Evolutionary conservation across 1,140 invertebrate genomes (phyloP).

Genomic region (Telenomus remus): DNA sequence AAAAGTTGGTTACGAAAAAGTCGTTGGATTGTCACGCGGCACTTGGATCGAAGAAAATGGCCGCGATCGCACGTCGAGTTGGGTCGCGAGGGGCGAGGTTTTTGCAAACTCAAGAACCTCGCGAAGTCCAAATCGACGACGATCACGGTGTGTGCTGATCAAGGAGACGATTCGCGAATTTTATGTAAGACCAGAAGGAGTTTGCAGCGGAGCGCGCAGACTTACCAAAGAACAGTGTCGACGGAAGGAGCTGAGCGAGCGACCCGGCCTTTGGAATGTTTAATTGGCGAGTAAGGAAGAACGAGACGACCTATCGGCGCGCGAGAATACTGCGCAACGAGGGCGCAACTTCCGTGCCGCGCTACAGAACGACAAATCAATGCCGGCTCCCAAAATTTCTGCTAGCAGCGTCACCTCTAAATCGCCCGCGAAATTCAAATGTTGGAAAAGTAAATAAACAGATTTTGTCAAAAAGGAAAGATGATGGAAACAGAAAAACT

Average conservation of each 20-base stretch:
- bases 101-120: background rate
- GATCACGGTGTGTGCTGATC: background rate
- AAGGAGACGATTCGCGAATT: conserved; percentile 1
- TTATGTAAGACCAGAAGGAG: conserved; percentile 15
- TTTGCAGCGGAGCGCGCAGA: conserved; percentile 48
- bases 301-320: conserved; percentile 58
- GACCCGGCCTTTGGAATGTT: conserved; percentile 81
- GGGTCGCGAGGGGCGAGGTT: background rate
- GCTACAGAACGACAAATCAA: background rate
- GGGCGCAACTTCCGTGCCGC: conserved; percentile 13
- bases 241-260: conserved; percentile 74
- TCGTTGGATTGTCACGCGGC: conserved; percentile 25
- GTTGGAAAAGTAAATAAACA: background rate
- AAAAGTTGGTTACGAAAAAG: too few species aligned
- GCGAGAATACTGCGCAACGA: conserved; percentile 30
- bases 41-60: conserved; percentile 60
- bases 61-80: conserved; percentile 31
- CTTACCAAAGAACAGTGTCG: conserved; percentile 80
- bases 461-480: background rate
- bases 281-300: conserved; percentile 78
- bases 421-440: too few species aligned
- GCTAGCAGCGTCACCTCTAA: too few species aligned
- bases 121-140: background rate
- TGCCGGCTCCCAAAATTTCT: too few species aligned
- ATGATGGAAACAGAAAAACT: background rate